Evolutionary conservation across 2,888 invertebrate genomes (phyloP), one percentile per base, ranked within the genome.

Genomic region (Orthonevra nobilis): DNA sequence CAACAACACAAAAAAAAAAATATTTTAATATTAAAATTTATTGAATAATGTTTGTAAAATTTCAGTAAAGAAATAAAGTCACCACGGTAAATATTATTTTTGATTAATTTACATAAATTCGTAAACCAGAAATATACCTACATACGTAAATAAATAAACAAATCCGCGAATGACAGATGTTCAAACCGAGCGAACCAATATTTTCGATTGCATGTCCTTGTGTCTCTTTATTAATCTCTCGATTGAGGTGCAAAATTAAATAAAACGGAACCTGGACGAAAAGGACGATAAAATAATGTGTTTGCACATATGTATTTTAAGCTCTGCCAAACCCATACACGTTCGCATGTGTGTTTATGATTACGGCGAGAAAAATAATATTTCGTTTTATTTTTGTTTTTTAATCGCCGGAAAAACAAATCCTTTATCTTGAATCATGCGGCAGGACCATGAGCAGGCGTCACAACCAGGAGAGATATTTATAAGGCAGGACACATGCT

Each of bases 371-470:
- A n/a, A n/a, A n/a, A n/a, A n/a, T n/a, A n/a, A n/a, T n/a, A n/a
- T n/a, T n/a, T n/a, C n/a, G n/a, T n/a, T n/a, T n/a, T n/a, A n/a
- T n/a, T n/a, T n/a, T n/a, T n/a, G n/a, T n/a, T n/a, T n/a, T n/a
- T n/a, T n/a, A n/a, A n/a, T n/a, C n/a, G n/a, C 34, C 36, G 38
- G 30, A 30, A 17, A 56, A 36, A 38, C 30, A 42, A 46, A 44
- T 23, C 15, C 40, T 68, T 58, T 58, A 68, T 68, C 46, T 68
- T 15, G 56, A 58, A 46, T 38, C 46, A 48, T 56, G 36, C 36
- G 56, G 15, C 44, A 54, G n/a, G n/a, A n/a, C n/a, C n/a, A n/a
- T n/a, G n/a, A n/a, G n/a, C n/a, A n/a, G n/a, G 34, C 42, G 23
- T n/a, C n/a, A 23, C 23, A 23, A 23, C 23, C 54, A 54, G 34